These are phyloP conservation scores for Hylomyscus alleni DNA, from an alignment of 2,797 vertebrate genomes.

Conservation along the genomic window DNA sequence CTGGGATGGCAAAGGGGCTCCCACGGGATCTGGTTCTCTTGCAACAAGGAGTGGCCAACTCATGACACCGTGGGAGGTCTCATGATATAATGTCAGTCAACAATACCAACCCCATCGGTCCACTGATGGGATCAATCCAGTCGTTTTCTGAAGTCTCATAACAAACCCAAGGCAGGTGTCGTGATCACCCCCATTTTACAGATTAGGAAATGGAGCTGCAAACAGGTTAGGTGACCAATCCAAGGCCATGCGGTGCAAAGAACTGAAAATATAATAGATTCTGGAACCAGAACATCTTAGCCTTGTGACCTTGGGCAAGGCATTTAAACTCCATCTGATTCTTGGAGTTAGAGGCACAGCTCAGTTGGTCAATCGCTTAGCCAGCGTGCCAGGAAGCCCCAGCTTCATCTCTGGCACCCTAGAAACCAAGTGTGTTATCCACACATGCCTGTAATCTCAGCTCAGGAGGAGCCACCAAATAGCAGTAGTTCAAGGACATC, in stretches of 20 bases:
- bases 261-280: neutral
- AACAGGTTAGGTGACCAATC: neutral
- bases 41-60: conserved; percentile 43
- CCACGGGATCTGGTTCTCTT: conserved; percentile 77
- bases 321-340: neutral
- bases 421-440: neutral
- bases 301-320: neutral
- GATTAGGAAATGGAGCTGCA: neutral
- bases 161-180: neutral
- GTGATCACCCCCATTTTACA: neutral
- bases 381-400: neutral
- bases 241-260: neutral
- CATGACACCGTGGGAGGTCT: conserved; percentile 48
- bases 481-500: neutral
- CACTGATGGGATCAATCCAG: neutral
- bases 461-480: neutral
- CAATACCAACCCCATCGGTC: neutral
- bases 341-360: neutral
- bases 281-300: neutral
- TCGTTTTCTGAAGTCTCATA: neutral
- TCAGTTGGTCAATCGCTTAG: neutral
- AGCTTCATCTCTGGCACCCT: neutral
- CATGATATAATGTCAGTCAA: neutral
- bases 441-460: neutral
- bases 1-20: conserved; percentile 69